Conservation (phyloP, 2,113 vertebrate species). For the Ophthalmotilapia sp. region DNA sequence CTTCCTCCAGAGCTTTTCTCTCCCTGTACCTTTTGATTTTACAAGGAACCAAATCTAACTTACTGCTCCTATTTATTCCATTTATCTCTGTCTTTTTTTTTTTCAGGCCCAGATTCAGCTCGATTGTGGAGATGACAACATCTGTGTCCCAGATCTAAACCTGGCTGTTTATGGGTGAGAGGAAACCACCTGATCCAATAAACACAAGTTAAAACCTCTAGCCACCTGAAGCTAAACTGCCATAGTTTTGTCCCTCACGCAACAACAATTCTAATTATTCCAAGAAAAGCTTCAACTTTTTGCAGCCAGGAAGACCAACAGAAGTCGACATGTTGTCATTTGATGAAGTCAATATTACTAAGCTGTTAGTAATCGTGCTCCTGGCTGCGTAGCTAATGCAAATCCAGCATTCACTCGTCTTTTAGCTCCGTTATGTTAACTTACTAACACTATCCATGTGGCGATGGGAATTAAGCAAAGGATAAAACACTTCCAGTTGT, state of each 20-base stretch:
- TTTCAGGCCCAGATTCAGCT: constrained; percentile 80
- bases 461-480: background rate
- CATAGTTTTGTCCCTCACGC: background rate
- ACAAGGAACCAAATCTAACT: background rate
- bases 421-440: background rate
- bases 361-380: background rate
- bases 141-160: constrained; percentile 82
- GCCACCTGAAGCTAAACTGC: background rate
- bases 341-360: background rate
- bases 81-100: background rate
- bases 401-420: background rate
- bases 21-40: background rate
- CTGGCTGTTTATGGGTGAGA: constrained; percentile 78
- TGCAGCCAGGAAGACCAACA: background rate
- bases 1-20: constrained; percentile 5
- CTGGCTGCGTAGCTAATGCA: background rate
- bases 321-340: background rate
- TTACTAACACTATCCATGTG: background rate
- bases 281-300: background rate
- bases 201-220: background rate
- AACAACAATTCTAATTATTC: background rate
- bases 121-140: constrained; percentile 84
- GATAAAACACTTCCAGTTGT: background rate
- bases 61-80: background rate
- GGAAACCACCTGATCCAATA: constrained; percentile 13